Base-by-base conservation (phyloP, 2,888 invertebrate genomes). In the Andrena bucephala region DNA sequence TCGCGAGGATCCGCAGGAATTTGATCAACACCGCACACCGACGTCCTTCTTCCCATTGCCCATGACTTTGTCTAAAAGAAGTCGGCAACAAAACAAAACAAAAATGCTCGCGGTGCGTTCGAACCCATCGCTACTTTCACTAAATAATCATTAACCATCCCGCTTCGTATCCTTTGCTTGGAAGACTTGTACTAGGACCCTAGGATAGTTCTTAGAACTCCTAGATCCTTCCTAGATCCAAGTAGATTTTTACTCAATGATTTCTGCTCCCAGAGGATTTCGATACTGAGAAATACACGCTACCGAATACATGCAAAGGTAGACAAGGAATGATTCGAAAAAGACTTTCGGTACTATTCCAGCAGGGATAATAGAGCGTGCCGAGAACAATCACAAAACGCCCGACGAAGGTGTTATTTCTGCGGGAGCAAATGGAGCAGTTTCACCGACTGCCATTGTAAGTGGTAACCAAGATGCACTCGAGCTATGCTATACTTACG, bases 371-470 rank as follows among this genome's bases (percentile, higher is more conserved):
- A 16, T 42, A 52, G 10, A 29, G 29, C 10, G n/a, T 7, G 31
- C 10, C 20, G 48, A 2, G n/a, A 50, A 20, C 60, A 8, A 24
- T 66, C 42, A 29, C 59, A 67, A 68, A 60, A 62, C 42, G 20
- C 16, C 33, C 27, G 33, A 36, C 24, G 65, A 71, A 24, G 24
- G 48, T n/a, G 67, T 42, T 29, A 52, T 57, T 29, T 63, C 2
- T 29, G 8, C 3, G 13, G n/a, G 20, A 48, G 16, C 62, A 60
- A 85, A 71, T 60, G 81, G 59, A 62, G 31, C 73, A 62, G 57
- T 70, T 72, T 54, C 27, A 60, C 29, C 70, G 68, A 77, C 71
- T 63, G 76, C 54, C 52, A 50, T 36, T 52, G 75, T 20, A 73
- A 69, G 74, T 42, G 65, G 65, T 13, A 66, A 29, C 42, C 71